Evolutionary conservation across 2,888 invertebrate genomes (phyloP).

Genomic region (Phragmatobia fuliginosa): DNA sequence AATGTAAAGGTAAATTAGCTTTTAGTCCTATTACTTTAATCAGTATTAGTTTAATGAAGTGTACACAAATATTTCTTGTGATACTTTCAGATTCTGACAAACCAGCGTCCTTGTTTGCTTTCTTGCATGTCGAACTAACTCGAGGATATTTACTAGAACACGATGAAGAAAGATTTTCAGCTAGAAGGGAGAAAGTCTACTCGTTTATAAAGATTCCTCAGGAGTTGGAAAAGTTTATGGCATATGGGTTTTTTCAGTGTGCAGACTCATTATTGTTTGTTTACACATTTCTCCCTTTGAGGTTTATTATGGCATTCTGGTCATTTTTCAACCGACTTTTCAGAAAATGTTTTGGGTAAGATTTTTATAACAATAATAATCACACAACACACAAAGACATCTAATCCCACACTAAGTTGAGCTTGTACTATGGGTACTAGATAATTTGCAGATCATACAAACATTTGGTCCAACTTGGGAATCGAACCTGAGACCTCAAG

Average conservation of each 20-base stretch:
- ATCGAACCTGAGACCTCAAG: too few species aligned
- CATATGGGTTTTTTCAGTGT: constrained; percentile 97
- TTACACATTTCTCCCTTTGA: constrained; percentile 98
- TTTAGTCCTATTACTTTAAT: background rate
- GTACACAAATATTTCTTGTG: background rate
- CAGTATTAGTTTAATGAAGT: background rate
- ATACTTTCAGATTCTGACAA: constrained; percentile 74
- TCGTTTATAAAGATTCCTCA: constrained; percentile 98
- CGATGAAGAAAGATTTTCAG: constrained; percentile 97
- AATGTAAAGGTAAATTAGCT: constrained; percentile 67
- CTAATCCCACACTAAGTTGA: too few species aligned
- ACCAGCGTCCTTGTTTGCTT: constrained; percentile 86
- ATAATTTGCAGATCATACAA: too few species aligned
- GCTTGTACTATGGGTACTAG: too few species aligned
- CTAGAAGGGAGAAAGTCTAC: constrained; percentile 97
- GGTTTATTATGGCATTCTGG: constrained; percentile 95
- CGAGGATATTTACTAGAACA: constrained; percentile 97
- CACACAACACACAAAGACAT: too few species aligned
- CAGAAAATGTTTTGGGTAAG: constrained; percentile 91
- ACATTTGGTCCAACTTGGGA: too few species aligned
- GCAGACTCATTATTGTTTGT: constrained; percentile 99
- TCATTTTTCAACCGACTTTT: constrained; percentile 91
- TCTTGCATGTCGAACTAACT: constrained; percentile 95
- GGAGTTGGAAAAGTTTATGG: constrained; percentile 96
- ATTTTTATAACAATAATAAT: constrained; percentile 26